Base-by-base conservation (phyloP, 2,888 invertebrate species). In the Microplitis manilae region DNA sequence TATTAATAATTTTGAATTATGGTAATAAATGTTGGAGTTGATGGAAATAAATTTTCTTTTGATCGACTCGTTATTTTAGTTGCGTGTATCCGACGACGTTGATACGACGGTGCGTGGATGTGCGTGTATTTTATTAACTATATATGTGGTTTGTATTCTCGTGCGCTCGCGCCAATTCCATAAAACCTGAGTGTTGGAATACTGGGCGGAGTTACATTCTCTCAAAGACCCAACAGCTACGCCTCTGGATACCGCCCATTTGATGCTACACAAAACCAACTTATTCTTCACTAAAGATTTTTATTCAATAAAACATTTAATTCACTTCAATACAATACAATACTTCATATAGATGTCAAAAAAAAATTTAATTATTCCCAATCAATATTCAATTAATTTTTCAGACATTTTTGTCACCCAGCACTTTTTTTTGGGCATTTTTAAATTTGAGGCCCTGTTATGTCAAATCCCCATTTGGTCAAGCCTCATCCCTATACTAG, bases 191-290 rank as follows among this genome's bases (percentile, higher is more conserved):
- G 39, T 59, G 61, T 73, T 81, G 80, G 78, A 75, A 79, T 81
- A 80, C 76, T 82, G 85, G 86, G 84, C 84, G 86, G 82, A 83
- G 83, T 81, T 77, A 79, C 73, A 71, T 77, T 61, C 80, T 79
- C 79, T 79, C 75, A 79, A 77, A 80, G 72, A 62, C 79, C 71
- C 73, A 69, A 72, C 5, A 73, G 83, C 80, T 64, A 85, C 85
- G 83, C 85, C 85, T 82, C 60, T n/a, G n/a, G 9, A 41, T 61
- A 15, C 81, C 80, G 77, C 80, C 73, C 72, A 77, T 79, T 78
- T 80, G 77, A 79, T 59, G 64, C 65, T 64, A 70, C 72, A 77
- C 78, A 79, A 79, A 76, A 73, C 7, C 7, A 15, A 76, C 79
- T 77, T 73, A 79, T 69, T 78, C 78, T 80, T 79, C 75, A 76